Percentiles rank a stretch among this genome's conserved stretches.
phyloP scores from a whole-genome alignment of 2,888 invertebrate genomes.

The Parnassius smintheus region DNA sequence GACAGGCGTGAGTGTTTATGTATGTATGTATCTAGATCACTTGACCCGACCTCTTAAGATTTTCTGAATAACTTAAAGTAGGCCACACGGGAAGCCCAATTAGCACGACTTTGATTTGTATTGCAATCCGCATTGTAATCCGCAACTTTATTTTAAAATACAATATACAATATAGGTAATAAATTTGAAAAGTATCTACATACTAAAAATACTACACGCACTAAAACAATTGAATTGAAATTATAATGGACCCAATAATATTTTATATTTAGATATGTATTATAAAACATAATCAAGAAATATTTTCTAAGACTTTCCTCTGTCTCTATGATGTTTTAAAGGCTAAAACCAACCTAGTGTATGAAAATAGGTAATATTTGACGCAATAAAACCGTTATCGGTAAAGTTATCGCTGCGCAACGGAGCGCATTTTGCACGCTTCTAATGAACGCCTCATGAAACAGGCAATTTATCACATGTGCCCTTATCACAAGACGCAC shows the following conservation, averaged over 20 bases:
- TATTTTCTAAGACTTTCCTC: slow-evolving; percentile 36
- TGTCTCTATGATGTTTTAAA: slow-evolving; percentile 41
- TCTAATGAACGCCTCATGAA: slow-evolving; percentile 80
- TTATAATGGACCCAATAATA: slow-evolving; percentile 26
- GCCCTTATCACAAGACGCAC: slow-evolving; percentile 70
- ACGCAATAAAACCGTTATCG: slow-evolving; percentile 77
- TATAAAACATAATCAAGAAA: slow-evolving; percentile 27
- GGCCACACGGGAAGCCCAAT: slow-evolving; percentile 18
- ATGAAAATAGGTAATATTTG: slow-evolving; percentile 75
- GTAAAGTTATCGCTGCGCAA: slow-evolving; percentile 71
- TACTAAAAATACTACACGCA: slow-evolving; percentile 18
- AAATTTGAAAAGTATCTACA: slow-evolving; percentile 9
- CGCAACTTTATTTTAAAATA: slow-evolving; percentile 14
- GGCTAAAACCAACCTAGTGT: slow-evolving; percentile 54
- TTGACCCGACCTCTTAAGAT: slow-evolving; percentile 1
- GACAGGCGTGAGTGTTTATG: no score
- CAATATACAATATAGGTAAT: no score
- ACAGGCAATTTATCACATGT: slow-evolving; percentile 79
- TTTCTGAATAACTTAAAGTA: slow-evolving; percentile 1
- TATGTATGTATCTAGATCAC: neutral
- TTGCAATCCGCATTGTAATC: slow-evolving; percentile 16
- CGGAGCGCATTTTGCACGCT: slow-evolving; percentile 77
- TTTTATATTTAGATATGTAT: slow-evolving; percentile 21
- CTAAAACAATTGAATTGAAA: slow-evolving; percentile 27
- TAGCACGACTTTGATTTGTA: slow-evolving; percentile 23